phyloP scores from a whole-genome alignment of 2,113 vertebrate genomes.

The Menura novaehollandiae region DNA sequence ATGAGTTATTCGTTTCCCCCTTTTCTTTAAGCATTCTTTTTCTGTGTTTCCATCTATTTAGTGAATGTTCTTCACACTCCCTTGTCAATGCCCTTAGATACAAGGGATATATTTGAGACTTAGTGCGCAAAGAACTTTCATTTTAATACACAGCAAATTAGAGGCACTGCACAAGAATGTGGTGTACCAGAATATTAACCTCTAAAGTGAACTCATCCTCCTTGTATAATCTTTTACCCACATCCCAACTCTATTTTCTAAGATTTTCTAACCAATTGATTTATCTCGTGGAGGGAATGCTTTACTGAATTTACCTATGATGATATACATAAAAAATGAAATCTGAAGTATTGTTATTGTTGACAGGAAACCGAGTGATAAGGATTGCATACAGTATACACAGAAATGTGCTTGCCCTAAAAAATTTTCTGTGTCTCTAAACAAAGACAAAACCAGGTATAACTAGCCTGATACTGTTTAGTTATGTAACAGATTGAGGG shows the following conservation, averaged over 20 bases:
- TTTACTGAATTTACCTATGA: neutral
- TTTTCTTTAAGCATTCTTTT: conserved; percentile 42
- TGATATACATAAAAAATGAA: neutral
- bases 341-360: neutral
- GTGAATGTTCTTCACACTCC: conserved; percentile 27
- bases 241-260: neutral
- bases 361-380: neutral
- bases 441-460: conserved; percentile 57
- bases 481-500: conserved; percentile 73
- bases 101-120: conserved; percentile 32
- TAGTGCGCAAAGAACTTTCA: neutral
- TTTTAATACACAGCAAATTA: conserved; percentile 27
- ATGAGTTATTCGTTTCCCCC: conserved; percentile 32
- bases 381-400: neutral
- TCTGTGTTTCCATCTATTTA: conserved; percentile 47
- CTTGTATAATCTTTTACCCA: neutral
- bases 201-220: neutral
- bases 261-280: neutral
- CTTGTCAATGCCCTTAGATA: conserved; percentile 17
- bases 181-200: neutral
- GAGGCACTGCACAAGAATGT: neutral
- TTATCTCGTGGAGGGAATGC: neutral
- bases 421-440: conserved; percentile 28
- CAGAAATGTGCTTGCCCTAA: neutral
- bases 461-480: conserved; percentile 32